Evolutionary conservation across 2,888 invertebrate species (phyloP), one percentile per base, ranked within the genome.

Genomic region (Meiosimyza platycephala): DNA sequence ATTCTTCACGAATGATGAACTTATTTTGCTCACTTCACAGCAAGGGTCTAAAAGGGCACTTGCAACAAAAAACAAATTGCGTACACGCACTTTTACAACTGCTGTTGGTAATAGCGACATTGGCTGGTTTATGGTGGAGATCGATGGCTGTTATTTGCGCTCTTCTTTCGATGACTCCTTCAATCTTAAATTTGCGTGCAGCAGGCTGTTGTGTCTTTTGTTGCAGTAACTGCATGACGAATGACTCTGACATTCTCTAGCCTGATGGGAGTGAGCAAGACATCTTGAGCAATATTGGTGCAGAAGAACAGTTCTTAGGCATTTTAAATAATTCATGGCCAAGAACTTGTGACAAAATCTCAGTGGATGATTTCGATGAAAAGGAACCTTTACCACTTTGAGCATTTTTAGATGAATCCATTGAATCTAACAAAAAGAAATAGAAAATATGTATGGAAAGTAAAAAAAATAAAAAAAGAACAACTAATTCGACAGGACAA

Each of bases 231-330:
- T 18, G n/a, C 7, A 55, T n/a, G 18, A 55, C 3, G n/a, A 18
- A 9, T 55, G 55, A 55, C 7, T 55, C n/a, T 51, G 2, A 9
- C 11, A 12, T 2, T 12, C n/a, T n/a, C 18, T 55, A 18, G n/a
- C 6, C 2, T 18, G 6, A 18, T 55, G 55, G 55, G 16, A 18
- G 13, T 18, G 18, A 3, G 55, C 55, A 9, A 55, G 13, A 13
- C 55, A 55, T 18, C 55, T 55, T n/a, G 55, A 55, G 13, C 55
- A 55, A 55, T 55, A 55, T n/a, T 18, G 55, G 18, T 18, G 18
- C 6, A 55, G 13, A 18, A 55, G 6, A 18, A 13, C 18, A 7
- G 55, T 18, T 2, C 55, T n/a, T 7, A 55, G 55, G 55, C 55
- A 9, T 6, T 55, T 55, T 55, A 18, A n/a, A 13, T 55, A 13